Percentiles rank a stretch among this genome's conserved stretches.
Evolutionary conservation across 2,797 vertebrate species (phyloP).

Genomic region (Erithacus rubecula): DNA sequence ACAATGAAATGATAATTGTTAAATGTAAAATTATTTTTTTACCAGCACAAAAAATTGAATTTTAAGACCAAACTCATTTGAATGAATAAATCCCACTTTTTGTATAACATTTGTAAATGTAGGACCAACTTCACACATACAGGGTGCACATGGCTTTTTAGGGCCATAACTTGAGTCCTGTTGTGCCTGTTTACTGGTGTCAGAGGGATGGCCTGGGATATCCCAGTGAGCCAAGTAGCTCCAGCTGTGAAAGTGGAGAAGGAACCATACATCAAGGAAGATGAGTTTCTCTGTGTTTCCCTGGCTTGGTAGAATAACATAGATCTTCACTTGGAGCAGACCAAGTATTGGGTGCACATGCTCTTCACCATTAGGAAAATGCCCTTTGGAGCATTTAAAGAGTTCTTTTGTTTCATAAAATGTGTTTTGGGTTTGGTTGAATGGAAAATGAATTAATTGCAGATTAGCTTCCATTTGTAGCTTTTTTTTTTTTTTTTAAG

Average conservation of each 20-base stretch:
- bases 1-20: not conserved
- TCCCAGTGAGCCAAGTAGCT: not conserved
- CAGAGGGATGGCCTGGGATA: not conserved
- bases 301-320: not conserved
- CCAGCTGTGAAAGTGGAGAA: not conserved
- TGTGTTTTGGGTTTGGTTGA: not conserved
- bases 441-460: not conserved
- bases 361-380: not conserved
- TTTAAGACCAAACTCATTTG: not conserved
- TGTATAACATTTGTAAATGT: not conserved
- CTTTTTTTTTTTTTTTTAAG: not conserved
- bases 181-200: not conserved
- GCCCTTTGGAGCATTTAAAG: not conserved
- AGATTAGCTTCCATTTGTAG: not conserved
- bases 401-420: slow-evolving; percentile 11
- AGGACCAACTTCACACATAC: not conserved
- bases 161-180: not conserved
- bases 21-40: not conserved
- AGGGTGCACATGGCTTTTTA: not conserved
- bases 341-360: not conserved
- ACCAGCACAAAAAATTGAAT: not conserved
- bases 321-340: not conserved
- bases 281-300: not conserved
- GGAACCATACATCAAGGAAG: fast-evolving
- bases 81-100: not conserved